Base-by-base conservation (phyloP, 2,888 invertebrate species). In the Phaedon cochleariae region DNA sequence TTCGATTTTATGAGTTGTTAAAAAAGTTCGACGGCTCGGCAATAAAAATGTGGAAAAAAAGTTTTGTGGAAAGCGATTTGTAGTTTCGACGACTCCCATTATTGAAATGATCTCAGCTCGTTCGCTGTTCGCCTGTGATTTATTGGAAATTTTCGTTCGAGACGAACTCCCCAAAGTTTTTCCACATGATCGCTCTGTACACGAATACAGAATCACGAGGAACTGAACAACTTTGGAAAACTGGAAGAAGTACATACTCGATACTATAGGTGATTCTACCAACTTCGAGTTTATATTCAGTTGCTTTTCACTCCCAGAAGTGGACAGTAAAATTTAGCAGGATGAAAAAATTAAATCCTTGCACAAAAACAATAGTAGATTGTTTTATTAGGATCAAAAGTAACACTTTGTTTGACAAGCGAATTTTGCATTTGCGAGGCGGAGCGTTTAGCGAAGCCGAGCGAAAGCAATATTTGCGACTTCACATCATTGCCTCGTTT, bases 1-100 rank as follows among this genome's bases (percentile, higher is more conserved):
- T 57, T 62, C 65, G 48, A 54, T 66, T 41, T 66, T 59, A 59
- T 66, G 57, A 62, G 65, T 66, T 62, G 62, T 62, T 59, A 51
- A 62, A 62, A 66, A 66, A 62, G 59, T 66, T 62, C 49, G 59
- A 29, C 20, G 59, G 55, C 53, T 41, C 46, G 59, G 46, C 41
- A 41, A 53, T 63, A 62, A 62, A 66, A 62, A 66, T 57, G 59
- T 46, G 26, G 62, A 65, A 62, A 53, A n/a, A 62, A 65, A 65
- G 41, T 65, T 62, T 62, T 10, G 26, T 53, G 52, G 61, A 45
- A 55, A 57, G 18, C 57, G 57, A 22, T 57, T 57, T 45, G 57
- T 57, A 57, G 46, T 57, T 57, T 57, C 57, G 18, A 57, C 57
- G 57, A 57, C 57, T 45, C 20, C 57, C 26, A 57, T 57, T 57